phyloP scores from a whole-genome alignment of 1,140 invertebrate species.

The Drosophila grimshawi region DNA sequence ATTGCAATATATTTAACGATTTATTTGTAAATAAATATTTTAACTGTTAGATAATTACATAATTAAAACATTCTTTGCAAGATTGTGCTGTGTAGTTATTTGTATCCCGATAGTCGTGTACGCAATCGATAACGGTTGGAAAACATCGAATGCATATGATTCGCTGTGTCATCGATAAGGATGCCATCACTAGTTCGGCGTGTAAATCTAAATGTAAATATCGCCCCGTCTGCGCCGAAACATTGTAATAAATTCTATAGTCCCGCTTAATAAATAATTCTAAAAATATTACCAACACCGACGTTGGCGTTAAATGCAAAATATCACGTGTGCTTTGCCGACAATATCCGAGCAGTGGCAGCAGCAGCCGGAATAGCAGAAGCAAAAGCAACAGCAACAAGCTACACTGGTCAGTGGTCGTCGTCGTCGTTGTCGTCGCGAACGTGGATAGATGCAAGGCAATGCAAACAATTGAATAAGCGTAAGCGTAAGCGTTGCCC shows the following conservation, averaged over 20 bases:
- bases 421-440: slow-evolving; percentile 13
- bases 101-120: neutral
- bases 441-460: slow-evolving; percentile 58
- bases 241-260: slow-evolving; percentile 26
- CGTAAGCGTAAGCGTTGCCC: slow-evolving; percentile 46
- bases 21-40: neutral
- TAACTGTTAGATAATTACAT: too few species aligned
- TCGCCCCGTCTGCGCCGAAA: slow-evolving; percentile 41
- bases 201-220: slow-evolving; percentile 55
- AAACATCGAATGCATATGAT: neutral
- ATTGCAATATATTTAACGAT: neutral
- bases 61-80: too few species aligned
- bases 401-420: slow-evolving; percentile 17
- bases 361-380: slow-evolving; percentile 24
- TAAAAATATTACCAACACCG: slow-evolving; percentile 19
- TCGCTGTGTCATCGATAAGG: slow-evolving; percentile 34
- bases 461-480: slow-evolving; percentile 75
- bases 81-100: too few species aligned
- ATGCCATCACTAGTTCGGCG: slow-evolving; percentile 39
- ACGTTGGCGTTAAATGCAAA: neutral
- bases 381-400: slow-evolving; percentile 39
- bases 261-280: slow-evolving; percentile 10
- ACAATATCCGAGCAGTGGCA: slow-evolving; percentile 19
- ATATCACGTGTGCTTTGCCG: neutral
- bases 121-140: neutral